A percentile compares a stretch with the other conserved stretches of the same genome.
Evolutionary conservation across 2,797 vertebrate species (phyloP).

Genomic region (Sebastolobus alascanus): DNA sequence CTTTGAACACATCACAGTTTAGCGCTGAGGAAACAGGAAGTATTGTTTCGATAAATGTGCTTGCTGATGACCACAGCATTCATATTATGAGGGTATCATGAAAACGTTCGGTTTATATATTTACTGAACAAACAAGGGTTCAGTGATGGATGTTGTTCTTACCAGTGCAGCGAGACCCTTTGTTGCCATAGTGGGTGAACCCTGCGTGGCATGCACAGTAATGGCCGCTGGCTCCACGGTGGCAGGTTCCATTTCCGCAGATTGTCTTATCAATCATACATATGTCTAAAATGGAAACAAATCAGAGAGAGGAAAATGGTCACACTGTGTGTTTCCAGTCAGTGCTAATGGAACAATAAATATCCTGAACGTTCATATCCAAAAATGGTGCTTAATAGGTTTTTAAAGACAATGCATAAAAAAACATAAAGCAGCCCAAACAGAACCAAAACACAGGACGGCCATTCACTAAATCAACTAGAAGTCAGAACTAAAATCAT

Average conservation of each 20-base stretch:
- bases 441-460: neutral
- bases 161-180: slow-evolving; percentile 69
- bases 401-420: slow-evolving; percentile 10
- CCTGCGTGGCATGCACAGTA: slow-evolving; percentile 72
- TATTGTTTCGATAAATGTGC: neutral
- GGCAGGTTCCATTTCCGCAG: slow-evolving; percentile 79
- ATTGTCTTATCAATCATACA: slow-evolving; percentile 67
- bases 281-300: slow-evolving; percentile 65
- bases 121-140: neutral
- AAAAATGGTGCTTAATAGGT: neutral
- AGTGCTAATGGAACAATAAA: slow-evolving; percentile 29
- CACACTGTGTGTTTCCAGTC: slow-evolving; percentile 12
- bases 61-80: neutral
- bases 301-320: slow-evolving; percentile 26
- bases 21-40: slow-evolving; percentile 60
- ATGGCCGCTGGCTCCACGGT: slow-evolving; percentile 37
- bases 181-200: slow-evolving; percentile 76
- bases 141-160: slow-evolving; percentile 14
- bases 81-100: neutral
- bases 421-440: neutral
- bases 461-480: neutral
- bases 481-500: neutral
- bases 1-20: slow-evolving; percentile 60
- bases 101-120: slow-evolving; percentile 14
- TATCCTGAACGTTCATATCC: neutral